Conservation (phyloP, 2,888 invertebrate genomes). For the Drosophila macrospina region DNA sequence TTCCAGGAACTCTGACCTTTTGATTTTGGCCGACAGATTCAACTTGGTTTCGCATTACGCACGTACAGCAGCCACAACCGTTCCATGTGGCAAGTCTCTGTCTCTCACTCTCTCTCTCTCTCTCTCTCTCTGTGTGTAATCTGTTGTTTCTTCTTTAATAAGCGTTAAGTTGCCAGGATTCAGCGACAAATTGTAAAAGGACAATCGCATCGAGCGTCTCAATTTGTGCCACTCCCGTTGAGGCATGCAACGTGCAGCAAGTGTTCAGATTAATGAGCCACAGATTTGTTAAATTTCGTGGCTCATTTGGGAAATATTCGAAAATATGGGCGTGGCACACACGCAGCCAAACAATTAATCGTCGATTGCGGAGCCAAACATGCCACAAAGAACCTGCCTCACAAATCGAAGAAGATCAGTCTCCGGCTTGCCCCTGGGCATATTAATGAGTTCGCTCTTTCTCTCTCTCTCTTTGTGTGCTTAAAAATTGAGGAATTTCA, state of each 20-base stretch:
- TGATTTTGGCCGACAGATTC: constrained; percentile 67
- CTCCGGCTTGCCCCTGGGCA: constrained; percentile 53
- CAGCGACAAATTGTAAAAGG: constrained; percentile 56
- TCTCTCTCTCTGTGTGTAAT: constrained; percentile 1
- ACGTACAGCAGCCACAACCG: constrained; percentile 32
- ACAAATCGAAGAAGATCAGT: constrained; percentile 24
- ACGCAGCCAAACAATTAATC: constrained; percentile 68
- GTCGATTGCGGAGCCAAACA: constrained; percentile 51
- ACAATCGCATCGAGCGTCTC: constrained; percentile 35
- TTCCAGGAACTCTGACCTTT: constrained; percentile 81
- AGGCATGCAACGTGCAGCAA: constrained; percentile 47
- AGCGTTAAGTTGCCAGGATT: constrained; percentile 74
- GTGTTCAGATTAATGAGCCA: constrained; percentile 78
- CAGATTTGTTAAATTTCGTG: constrained; percentile 81
- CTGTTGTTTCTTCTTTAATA: constrained; percentile 61
- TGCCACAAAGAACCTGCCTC: constrained; percentile 6
- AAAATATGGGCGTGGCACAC: constrained; percentile 60
- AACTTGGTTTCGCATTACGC: constrained; percentile 76
- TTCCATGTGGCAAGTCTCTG: constrained; percentile 9
- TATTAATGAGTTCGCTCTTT: constrained; percentile 71
- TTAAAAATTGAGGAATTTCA: constrained; percentile 66
- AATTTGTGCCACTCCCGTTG: constrained; percentile 51
- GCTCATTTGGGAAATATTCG: constrained; percentile 57
- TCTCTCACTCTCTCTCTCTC: neutral
- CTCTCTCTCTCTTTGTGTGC: neutral